Base-by-base conservation (phyloP, 2,888 invertebrate genomes). In the Drosophila helvetica region DNA sequence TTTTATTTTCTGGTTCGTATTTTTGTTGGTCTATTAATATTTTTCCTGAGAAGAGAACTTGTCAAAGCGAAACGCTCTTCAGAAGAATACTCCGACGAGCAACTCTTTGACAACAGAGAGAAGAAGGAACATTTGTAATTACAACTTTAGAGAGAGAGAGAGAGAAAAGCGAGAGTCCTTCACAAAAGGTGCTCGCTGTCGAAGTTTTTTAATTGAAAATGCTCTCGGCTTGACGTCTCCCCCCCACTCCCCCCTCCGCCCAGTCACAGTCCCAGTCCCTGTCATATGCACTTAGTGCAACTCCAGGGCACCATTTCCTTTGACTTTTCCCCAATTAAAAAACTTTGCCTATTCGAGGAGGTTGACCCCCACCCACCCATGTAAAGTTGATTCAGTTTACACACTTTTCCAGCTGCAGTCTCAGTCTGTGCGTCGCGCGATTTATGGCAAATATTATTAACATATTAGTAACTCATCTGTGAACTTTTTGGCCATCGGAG, bases 391-490 rank as follows among this genome's bases (percentile, higher is more conserved):
- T 42, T 51, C 33, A 19, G 66, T 25, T 19, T 33, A 30, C 17
- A 33, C 51, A 50, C 30, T 15, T 17, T 38, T 38, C 38, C n/a
- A n/a, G 42, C 18, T 47, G 57, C 53, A 47, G 10, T 7, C 22
- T 38, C 46, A 10, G 30, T 33, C 66, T 22, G 61, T 22, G 22
- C 38, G 52, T 53, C 64, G 64, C 69, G 65, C 68, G 61, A 79
- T 79, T 87, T 71, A 63, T 65, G 74, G 72, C 70, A 79, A 77
- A 79, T 82, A 77, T 85, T 81, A 88, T 87, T 88, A 85, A 78
- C 78, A 85, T 78, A 85, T 85, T 85, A 85, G 88, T 79, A 85
- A 88, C 75, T 84, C 77, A 81, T 87, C 79, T 74, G 47, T 46
- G 22, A 75, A 81, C 66, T 69, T 68, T 67, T 38, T 48, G 47